Evolutionary conservation across 2,113 vertebrate genomes (phyloP).

Genomic region (Tichodroma muraria): DNA sequence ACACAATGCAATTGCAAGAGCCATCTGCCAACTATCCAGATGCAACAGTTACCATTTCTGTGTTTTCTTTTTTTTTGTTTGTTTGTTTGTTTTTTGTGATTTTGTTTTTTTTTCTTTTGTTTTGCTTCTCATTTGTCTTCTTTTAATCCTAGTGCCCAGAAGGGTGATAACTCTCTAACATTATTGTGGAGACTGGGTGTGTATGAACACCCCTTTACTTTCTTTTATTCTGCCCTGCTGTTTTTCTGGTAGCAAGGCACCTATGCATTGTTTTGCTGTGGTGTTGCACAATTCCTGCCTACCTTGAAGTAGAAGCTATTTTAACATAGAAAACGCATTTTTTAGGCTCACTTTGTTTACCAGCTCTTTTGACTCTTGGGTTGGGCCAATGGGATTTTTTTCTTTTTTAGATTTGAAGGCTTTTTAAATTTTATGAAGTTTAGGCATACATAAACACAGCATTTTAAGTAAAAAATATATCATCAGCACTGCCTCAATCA

Average conservation of each 20-base stretch:
- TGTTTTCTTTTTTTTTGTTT: background rate
- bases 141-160: background rate
- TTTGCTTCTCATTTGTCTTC: background rate
- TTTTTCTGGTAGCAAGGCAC: background rate
- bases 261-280: background rate
- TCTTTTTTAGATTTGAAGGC: background rate
- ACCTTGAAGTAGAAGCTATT: background rate
- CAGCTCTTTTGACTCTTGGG: background rate
- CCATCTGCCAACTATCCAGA: background rate
- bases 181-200: background rate
- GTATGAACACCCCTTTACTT: background rate
- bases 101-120: background rate
- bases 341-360: background rate
- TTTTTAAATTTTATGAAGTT: background rate
- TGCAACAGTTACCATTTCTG: background rate
- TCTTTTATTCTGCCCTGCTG: background rate
- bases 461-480: background rate
- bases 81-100: too few species aligned
- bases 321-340: background rate
- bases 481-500: background rate
- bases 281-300: background rate
- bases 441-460: background rate
- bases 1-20: background rate
- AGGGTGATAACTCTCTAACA: background rate
- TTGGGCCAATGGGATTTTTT: background rate